Conservation (phyloP, 2,113 vertebrate genomes). For the Lycaon pictus region DNA sequence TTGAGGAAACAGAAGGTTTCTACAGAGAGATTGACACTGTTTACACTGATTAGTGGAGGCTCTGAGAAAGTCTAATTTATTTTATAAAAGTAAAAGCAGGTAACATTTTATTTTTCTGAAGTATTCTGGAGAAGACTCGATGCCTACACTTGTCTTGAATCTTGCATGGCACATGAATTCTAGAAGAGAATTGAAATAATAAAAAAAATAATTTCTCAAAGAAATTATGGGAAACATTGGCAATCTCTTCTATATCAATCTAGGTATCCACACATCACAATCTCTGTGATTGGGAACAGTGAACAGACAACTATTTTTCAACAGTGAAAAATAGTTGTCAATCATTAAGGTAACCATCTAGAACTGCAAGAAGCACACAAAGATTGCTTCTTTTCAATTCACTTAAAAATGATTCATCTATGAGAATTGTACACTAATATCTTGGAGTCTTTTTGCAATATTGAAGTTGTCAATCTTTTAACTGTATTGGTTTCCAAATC, state of each 20-base stretch:
- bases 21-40: neutral
- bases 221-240: neutral
- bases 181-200: neutral
- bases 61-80: neutral
- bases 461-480: neutral
- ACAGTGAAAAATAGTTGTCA: neutral
- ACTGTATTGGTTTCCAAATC: neutral
- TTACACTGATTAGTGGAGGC: neutral
- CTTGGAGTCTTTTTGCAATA: neutral
- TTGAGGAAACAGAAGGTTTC: neutral
- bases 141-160: neutral
- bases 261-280: neutral
- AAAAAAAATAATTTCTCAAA: neutral
- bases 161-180: neutral
- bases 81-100: neutral
- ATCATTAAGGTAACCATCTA: neutral
- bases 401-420: neutral
- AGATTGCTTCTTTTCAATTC: neutral
- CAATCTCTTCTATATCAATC: neutral
- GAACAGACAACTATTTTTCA: too few relatives aligned
- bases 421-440: neutral
- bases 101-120: constrained; percentile 1
- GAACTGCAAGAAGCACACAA: neutral
- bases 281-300: neutral
- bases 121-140: neutral